Evolutionary conservation across 1,140 invertebrate genomes (phyloP), one percentile per base, ranked within the genome.

Genomic region (Leptopilina boulardi): DNA sequence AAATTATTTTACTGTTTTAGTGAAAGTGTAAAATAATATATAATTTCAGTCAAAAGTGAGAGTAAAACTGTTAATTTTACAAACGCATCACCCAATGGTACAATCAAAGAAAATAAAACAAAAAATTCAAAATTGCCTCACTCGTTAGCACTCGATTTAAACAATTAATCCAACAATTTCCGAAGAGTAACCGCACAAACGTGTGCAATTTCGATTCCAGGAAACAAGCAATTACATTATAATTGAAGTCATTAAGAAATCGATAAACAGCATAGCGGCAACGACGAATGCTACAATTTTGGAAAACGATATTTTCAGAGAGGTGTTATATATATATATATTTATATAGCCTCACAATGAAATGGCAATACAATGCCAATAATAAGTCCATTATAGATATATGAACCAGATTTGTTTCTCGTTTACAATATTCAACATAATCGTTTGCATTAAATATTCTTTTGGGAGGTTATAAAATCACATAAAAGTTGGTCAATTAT

Each of bases 321-420:
- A 18, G n/a, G 51, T n/a, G n/a, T n/a, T n/a, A n/a, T n/a, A n/a
- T n/a, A n/a, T n/a, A n/a, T n/a, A n/a, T n/a, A n/a, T n/a, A 18
- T 54, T n/a, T 18, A 0, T 54, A 2, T 18, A 54, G 5, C n/a
- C n/a, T 18, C n/a, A n/a, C 34, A 38, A 6, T 59, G 56, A 26
- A 59, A 59, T 59, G 21, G 21, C 11, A 11, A 59, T 59, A 21
- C 56, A 30, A 30, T 30, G 56, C 9, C 10, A 54, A 23, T 59
- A 26, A 59, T 59, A 59, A 59, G 19, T 59, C 21, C 56, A 59
- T 26, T 23, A 59, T 8, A 54, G 51, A 21, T 54, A 54, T n/a
- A n/a, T n/a, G n/a, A 54, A 18, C 18, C 51, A 6, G 51, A 8
- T 54, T 19, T 54, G 47, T 3, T 8, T 11, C 51, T 54, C 51